Base-by-base conservation (phyloP, 1,140 invertebrate genomes). In the Limonius californicus region DNA sequence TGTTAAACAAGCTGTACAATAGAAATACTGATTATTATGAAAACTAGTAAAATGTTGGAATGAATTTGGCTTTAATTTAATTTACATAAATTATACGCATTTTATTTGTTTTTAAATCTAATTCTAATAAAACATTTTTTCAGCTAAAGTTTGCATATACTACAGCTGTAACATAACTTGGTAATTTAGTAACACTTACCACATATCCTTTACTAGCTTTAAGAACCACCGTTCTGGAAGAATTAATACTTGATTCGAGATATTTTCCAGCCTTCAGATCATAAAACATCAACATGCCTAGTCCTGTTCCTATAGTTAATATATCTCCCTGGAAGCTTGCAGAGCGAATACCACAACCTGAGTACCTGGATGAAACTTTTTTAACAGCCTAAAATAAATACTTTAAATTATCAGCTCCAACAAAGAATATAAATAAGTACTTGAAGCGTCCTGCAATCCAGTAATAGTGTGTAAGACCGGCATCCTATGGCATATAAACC, bases 201-300 rank as follows among this genome's bases (percentile, higher is more conserved):
- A 96, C 89, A 81, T 92, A 95, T 64, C 94, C 94, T 77, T 89
- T 88, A 15, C 89, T 94, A 62, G 91, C 89, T 77, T 91, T 92
- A 9, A 97, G 79, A n/a, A 90, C 88, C 27, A 94, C 93, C 0
- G 91, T 92, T 70, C 91, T 84, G 18, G 89, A 89, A 0, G 91
- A 89, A 77, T 94, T 93, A 20, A 92, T 91, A 67, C 89, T 91
- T 57, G 89, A 92, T 74, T 97, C 93, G 30, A 98, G 77, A 78
- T 96, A 97, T 78, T 95, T 95, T 54, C 89, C 87, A 59, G 91
- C 92, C 68, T 89, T 84, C 47, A 97, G 79, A 76, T 98, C 95
- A 74, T 95, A 97, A 77, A 98, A 98, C 82, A 97, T 87, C 0
- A 98, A 80, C 76, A 91, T 86, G 50, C 95, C 95, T 43, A 92